Evolutionary conservation across 2,113 vertebrate species (phyloP), one percentile per base, ranked within the genome.

Genomic region (Centropus unirufus): DNA sequence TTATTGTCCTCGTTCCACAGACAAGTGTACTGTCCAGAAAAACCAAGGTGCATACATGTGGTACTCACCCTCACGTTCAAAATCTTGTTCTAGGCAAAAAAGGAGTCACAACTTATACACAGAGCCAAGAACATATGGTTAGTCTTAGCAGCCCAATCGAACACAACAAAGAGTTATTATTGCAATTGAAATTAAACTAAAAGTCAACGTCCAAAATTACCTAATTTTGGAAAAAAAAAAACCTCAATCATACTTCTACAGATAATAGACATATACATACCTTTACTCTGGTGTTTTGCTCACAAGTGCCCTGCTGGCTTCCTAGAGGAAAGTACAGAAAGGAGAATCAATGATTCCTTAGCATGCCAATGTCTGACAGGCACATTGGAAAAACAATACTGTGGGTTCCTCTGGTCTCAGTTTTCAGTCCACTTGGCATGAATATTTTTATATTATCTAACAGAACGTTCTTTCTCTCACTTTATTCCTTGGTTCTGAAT

Each of bases 161-260:
- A 73, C 19, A 58, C 19, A 76, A 82, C 23, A 79, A 57, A 57
- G 5, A 40, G 27, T 27, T 90, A 79, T 61, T 87, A 61, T 19
- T 90, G 14, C 15, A 70, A 27, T 22, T 69, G 21, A 34, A 93
- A 76, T 90, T 79, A 58, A 90, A 72, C 10, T 24, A 44, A 57
- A 91, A 87, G 4, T 64, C 49, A 34, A 39, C 40, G 54, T 42
- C 24, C 2, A 8, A 8, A 66, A 86, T 39, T 68, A 66, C 15
- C 13, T 90, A 62, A 80, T 77, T 90, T 58, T 9, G 34, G 34
- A 26, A 62, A 85, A 91, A 86, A 62, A 85, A 91, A 83, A 54
- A 8, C 62, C 16, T 73, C 62, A 49, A 44, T 75, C 54, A n/a
- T 59, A 27, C 44, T 51, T 47, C 20, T 63, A 39, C 57, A 40